Conservation (phyloP, 2,888 invertebrate genomes). For the Drosophila buzzatii region DNA sequence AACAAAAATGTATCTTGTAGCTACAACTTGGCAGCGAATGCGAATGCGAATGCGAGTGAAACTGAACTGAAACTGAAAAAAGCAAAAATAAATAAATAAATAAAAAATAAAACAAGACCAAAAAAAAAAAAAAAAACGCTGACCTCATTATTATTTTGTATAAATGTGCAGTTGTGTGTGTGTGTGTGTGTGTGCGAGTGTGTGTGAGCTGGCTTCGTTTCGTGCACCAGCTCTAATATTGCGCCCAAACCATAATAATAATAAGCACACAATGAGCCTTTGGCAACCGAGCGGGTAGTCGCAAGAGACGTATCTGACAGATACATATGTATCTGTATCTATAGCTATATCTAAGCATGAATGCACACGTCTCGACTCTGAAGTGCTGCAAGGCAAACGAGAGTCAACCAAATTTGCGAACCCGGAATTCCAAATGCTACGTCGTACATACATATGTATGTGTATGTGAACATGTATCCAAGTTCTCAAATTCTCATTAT, state of each 20-base stretch:
- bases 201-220: constrained; percentile 55
- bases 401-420: constrained; percentile 18
- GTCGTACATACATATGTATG: no score
- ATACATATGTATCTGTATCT: constrained; percentile 29
- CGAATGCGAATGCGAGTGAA: constrained; percentile 62
- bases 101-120: constrained; percentile 35
- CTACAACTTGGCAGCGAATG: constrained; percentile 68
- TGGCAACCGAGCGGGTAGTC: constrained; percentile 2
- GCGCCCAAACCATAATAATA: constrained; percentile 62
- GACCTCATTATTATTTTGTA: constrained; percentile 77
- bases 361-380: constrained; percentile 20
- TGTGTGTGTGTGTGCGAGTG: constrained; percentile 9
- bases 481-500: background rate
- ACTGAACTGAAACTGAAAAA: constrained; percentile 56
- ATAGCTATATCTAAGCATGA: constrained; percentile 33
- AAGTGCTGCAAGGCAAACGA: constrained; percentile 32
- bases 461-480: constrained; percentile 5
- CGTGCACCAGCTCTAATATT: constrained; percentile 72
- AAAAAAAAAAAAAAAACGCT: constrained; percentile 69
- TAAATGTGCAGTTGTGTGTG: constrained; percentile 39
- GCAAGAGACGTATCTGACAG: constrained; percentile 42
- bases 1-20: constrained; percentile 69
- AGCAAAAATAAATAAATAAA: constrained; percentile 55
- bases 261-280: constrained; percentile 44
- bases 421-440: constrained; percentile 37